Conservation (phyloP, 1,140 invertebrate species). For the Zaprionus gabonicus region DNA sequence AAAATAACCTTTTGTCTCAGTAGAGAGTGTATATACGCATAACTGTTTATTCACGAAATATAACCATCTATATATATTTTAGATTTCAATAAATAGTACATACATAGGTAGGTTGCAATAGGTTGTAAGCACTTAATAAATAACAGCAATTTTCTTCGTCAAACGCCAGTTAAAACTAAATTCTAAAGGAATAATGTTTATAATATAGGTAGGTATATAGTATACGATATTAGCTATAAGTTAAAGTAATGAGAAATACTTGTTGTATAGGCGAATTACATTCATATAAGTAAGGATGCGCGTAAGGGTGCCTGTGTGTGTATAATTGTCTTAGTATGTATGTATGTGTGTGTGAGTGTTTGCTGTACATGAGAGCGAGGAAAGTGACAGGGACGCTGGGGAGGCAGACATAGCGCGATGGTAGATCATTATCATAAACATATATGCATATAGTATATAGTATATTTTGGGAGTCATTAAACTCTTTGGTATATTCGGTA, state of each 20-base stretch:
- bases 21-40: background rate
- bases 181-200: slow-evolving; percentile 34
- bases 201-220: slow-evolving; percentile 5
- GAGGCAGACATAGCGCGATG: slow-evolving; percentile 9
- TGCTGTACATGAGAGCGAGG: slow-evolving; percentile 10
- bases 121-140: slow-evolving; percentile 52
- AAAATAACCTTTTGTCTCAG: background rate
- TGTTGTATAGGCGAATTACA: slow-evolving; percentile 26
- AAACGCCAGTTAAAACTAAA: slow-evolving; percentile 37
- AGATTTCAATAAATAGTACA: slow-evolving; percentile 32
- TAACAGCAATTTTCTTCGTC: slow-evolving; percentile 51
- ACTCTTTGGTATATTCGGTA: slow-evolving; percentile 26
- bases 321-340: slow-evolving; percentile 3
- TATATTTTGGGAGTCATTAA: slow-evolving; percentile 20
- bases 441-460: slow-evolving; percentile 20
- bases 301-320: background rate
- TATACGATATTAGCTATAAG: slow-evolving; percentile 20
- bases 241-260: slow-evolving; percentile 59
- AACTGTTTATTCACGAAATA: slow-evolving; percentile 62
- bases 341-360: slow-evolving; percentile 13
- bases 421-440: slow-evolving; percentile 15
- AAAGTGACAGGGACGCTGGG: background rate
- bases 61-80: slow-evolving; percentile 44
- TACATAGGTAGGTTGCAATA: slow-evolving; percentile 33
- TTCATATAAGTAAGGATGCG: background rate